Evolutionary conservation across 2,888 invertebrate genomes (phyloP).

Genomic region (Drosophila nr. perissopoda): DNA sequence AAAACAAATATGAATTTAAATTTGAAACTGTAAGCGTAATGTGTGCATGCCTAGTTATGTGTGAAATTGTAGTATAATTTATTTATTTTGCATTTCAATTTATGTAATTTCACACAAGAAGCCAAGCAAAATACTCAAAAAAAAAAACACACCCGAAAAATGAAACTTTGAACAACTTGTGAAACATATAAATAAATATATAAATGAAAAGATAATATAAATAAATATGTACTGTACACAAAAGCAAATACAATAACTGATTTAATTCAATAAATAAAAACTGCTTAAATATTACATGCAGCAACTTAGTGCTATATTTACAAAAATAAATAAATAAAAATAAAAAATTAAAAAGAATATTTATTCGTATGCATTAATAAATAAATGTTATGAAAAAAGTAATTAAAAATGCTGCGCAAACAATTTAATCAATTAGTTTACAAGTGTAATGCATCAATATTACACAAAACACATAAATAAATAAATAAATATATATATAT

Average conservation of each 20-base stretch:
- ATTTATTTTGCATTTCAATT: constrained; percentile 64
- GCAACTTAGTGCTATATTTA: constrained; percentile 73
- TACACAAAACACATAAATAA: constrained; percentile 21
- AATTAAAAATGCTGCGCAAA: constrained; percentile 58
- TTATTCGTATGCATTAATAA: constrained; percentile 66
- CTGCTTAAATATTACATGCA: constrained; percentile 69
- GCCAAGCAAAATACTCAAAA: constrained; percentile 67
- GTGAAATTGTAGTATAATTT: constrained; percentile 63
- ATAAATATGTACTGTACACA: constrained; percentile 48
- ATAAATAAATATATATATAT: constrained; percentile 21
- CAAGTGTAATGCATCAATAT: constrained; percentile 31
- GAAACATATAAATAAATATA: constrained; percentile 62
- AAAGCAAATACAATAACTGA: constrained; percentile 65
- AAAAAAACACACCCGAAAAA: constrained; percentile 40
- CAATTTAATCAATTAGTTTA: constrained; percentile 51
- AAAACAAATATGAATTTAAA: constrained; percentile 30
- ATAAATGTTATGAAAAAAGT: constrained; percentile 45
- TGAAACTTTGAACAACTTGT: constrained; percentile 46
- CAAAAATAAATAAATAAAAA: constrained; percentile 18
- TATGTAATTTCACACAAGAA: constrained; percentile 48
- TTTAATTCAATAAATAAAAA: constrained; percentile 48
- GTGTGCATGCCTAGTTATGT: constrained; percentile 62
- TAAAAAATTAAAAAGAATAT: constrained; percentile 38
- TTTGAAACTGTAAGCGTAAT: constrained; percentile 47
- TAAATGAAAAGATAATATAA: constrained; percentile 27